Conservation (phyloP, 2,113 vertebrate species). For the Xiphophorus couchianus region DNA sequence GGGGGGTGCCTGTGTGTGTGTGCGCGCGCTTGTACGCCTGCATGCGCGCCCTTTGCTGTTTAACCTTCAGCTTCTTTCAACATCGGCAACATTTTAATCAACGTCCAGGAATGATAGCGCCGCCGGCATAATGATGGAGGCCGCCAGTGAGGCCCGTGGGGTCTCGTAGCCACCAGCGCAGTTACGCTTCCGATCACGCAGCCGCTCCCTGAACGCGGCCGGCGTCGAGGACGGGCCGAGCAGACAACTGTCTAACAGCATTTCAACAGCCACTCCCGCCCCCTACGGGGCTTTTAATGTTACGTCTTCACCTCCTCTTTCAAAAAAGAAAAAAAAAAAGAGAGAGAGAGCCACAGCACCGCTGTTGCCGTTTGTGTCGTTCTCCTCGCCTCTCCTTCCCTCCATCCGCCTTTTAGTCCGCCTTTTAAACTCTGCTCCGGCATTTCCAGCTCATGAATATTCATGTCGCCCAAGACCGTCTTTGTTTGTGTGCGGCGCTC, state of each 20-base stretch:
- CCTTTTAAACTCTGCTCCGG: constrained; percentile 37
- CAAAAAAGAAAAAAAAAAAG: background rate
- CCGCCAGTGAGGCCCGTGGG: constrained; percentile 47
- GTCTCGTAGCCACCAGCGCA: constrained; percentile 53
- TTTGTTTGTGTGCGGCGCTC: constrained; percentile 72
- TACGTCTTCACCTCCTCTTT: constrained; percentile 36
- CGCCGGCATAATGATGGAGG: constrained; percentile 63
- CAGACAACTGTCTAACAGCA: constrained; percentile 59
- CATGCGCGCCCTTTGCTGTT: constrained; percentile 55
- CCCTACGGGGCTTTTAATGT: constrained; percentile 42
- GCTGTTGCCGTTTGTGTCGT: constrained; percentile 28
- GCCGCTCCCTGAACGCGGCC: constrained; percentile 24
- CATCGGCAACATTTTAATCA: constrained; percentile 76
- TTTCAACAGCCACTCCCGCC: constrained; percentile 52
- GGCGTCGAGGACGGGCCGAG: constrained; percentile 8
- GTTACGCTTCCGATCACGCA: constrained; percentile 58
- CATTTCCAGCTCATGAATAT: constrained; percentile 60
- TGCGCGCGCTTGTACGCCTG: constrained; percentile 7
- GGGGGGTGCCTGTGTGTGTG: background rate
- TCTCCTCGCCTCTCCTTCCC: constrained; percentile 20
- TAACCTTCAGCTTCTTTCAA: constrained; percentile 77
- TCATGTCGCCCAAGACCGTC: constrained; percentile 51
- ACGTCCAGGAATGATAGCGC: constrained; percentile 58
- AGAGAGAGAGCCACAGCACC: background rate
- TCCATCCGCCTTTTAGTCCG: constrained; percentile 37